Evolutionary conservation across 1,140 invertebrate species (phyloP).

Genomic region (Pseudomyrmex cubaensis): DNA sequence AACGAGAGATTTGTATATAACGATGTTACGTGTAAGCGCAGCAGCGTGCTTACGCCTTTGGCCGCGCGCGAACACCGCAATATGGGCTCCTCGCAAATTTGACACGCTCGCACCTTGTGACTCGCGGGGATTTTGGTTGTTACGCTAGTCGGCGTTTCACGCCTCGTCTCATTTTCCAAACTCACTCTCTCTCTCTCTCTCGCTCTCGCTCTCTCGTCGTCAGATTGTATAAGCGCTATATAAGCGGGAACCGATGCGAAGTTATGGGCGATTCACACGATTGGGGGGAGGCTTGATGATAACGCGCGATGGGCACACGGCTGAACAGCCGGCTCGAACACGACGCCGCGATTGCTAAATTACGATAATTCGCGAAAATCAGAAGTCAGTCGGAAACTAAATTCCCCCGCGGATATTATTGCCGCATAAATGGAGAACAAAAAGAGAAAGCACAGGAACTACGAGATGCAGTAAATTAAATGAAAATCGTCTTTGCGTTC

Average conservation of each 20-base stretch:
- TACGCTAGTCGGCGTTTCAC: constrained; percentile 49
- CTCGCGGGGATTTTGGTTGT: constrained; percentile 21
- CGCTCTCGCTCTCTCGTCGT: neutral
- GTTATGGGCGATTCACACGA: constrained; percentile 48
- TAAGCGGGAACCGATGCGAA: constrained; percentile 42
- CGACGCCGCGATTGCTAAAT: constrained; percentile 27
- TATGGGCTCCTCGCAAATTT: constrained; percentile 51
- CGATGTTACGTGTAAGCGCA: constrained; percentile 26
- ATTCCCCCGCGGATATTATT: neutral
- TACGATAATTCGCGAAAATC: constrained; percentile 14
- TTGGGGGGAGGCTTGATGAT: constrained; percentile 31
- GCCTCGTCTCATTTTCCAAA: constrained; percentile 38
- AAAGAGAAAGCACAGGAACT: neutral
- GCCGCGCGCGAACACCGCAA: constrained; percentile 36
- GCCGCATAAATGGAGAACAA: neutral
- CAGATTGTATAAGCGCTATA: constrained; percentile 35
- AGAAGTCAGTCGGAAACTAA: constrained; percentile 1
- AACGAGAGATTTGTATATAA: constrained; percentile 55
- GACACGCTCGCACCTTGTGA: constrained; percentile 52
- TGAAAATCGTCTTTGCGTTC: too few relatives aligned
- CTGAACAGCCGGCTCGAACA: constrained; percentile 28
- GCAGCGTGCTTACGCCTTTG: constrained; percentile 47
- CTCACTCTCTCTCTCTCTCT: neutral
- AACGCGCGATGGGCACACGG: neutral
- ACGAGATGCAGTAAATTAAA: too few relatives aligned